Evolutionary conservation across 1,140 invertebrate genomes (phyloP).

Genomic region (Patella vulgata): DNA sequence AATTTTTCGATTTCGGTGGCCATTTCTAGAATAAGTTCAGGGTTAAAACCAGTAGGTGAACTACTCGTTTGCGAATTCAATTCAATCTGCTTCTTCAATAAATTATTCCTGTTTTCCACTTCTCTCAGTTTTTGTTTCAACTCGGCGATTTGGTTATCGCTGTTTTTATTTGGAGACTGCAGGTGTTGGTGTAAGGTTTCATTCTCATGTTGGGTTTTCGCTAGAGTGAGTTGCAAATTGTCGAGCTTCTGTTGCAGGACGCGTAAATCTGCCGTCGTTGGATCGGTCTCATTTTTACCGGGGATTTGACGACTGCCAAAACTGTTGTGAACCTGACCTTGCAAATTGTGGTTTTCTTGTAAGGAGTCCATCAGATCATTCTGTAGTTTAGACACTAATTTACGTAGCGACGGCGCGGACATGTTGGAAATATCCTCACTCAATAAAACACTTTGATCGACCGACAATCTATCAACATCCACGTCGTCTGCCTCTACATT

Average conservation of each 20-base stretch:
- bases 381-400: constrained; percentile 37
- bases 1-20: constrained; percentile 41
- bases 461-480: constrained; percentile 9
- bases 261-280: constrained; percentile 10
- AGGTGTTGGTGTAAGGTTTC: constrained; percentile 19
- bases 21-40: constrained; percentile 43
- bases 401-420: constrained; percentile 26
- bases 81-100: constrained; percentile 39
- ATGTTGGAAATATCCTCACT: constrained; percentile 23
- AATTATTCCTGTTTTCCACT: constrained; percentile 27
- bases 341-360: constrained; percentile 35
- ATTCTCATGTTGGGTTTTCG: constrained; percentile 25
- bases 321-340: constrained; percentile 5
- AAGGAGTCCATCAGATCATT: constrained; percentile 31
- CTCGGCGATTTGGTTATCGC: constrained; percentile 33
- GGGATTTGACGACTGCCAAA: constrained; percentile 21
- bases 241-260: constrained; percentile 26
- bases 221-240: constrained; percentile 16
- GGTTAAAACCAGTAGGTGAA: constrained; percentile 22
- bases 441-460: neutral
- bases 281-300: constrained; percentile 23
- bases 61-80: constrained; percentile 16
- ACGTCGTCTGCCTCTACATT: neutral
- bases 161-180: constrained; percentile 18
- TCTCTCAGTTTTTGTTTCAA: constrained; percentile 29